A percentile compares a stretch with the other conserved stretches of the same genome.
These are phyloP conservation scores for Macaca fascicularis DNA, from an alignment of 2,113 vertebrate species.

Conservation along the genomic window DNA sequence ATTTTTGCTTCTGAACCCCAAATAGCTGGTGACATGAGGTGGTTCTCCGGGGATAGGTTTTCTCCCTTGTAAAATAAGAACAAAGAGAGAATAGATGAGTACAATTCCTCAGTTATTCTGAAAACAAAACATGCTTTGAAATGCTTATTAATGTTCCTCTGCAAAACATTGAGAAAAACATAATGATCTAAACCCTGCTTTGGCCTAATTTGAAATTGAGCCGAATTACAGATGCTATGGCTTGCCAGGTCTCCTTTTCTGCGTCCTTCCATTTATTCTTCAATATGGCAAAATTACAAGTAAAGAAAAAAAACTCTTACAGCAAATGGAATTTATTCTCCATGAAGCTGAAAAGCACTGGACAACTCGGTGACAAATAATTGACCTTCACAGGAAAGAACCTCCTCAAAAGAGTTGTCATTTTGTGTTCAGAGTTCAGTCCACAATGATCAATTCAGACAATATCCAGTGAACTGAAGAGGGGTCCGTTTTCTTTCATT, in stretches of 20 bases:
- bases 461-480: not conserved
- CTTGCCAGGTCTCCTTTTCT: not conserved
- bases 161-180: not conserved
- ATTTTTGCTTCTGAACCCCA: not conserved
- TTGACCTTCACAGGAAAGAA: not conserved
- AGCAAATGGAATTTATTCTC: not conserved
- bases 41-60: not conserved
- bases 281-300: not conserved
- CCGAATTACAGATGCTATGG: not conserved
- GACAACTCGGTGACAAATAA: not conserved
- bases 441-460: not conserved
- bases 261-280: not conserved
- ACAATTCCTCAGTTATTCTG: not conserved
- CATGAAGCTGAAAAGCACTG: not conserved
- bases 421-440: not conserved
- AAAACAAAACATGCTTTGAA: not conserved
- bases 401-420: not conserved
- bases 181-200: not conserved
- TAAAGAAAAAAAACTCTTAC: not conserved
- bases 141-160: not conserved
- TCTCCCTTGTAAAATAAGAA: not conserved
- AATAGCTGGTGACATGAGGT: not conserved
- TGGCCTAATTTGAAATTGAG: not conserved
- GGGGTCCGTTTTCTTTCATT: not conserved
- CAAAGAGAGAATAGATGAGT: not conserved